Base-by-base conservation (phyloP, 2,888 invertebrate species). In the Hydriomena furcata region DNA sequence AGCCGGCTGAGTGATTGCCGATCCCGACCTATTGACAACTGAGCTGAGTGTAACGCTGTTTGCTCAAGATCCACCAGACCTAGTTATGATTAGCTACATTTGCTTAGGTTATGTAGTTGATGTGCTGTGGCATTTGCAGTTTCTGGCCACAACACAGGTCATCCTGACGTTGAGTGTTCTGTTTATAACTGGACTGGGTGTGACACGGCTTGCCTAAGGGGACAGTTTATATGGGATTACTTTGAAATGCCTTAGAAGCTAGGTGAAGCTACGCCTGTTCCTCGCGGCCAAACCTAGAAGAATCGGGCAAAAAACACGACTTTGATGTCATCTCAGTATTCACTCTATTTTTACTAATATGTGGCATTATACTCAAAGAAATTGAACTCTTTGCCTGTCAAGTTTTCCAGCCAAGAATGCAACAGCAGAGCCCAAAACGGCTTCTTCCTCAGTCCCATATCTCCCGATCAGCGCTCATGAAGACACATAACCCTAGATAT, bases 1-100 rank as follows among this genome's bases (percentile, higher is more conserved):
- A 79, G 71, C 65, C 63, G 58, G 46, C 70, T 76, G 83, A 84
- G 80, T 83, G 83, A 84, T 82, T 81, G 78, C 81, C 78, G 73
- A 64, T 63, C 55, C 49, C 51, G 51, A 47, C 50, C 57, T 55
- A 54, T 52, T 50, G 57, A 52, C 54, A 32, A 32, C 52, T 44
- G 47, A 17, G 25, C 36, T 30, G 45, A 42, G 49, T 36, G 45
- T 52, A 43, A 38, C 35, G 38, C 49, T 52, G 47, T 55, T 58
- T 55, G 47, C 25, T 37, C 40, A 42, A 46, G 43, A 52, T 48
- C 12, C 43, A 52, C 34, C 12, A 31, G 25, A 17, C 7, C 32
- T 27, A 12, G 52, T 38, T 52, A 47, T 52, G 43, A 52, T 52
- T 52, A 52, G 52, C 52, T 48, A 12, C 24, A 25, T 42, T 52